Evolutionary conservation across 2,888 invertebrate species (phyloP).

Genomic region (Cylindroiulus punctatus): DNA sequence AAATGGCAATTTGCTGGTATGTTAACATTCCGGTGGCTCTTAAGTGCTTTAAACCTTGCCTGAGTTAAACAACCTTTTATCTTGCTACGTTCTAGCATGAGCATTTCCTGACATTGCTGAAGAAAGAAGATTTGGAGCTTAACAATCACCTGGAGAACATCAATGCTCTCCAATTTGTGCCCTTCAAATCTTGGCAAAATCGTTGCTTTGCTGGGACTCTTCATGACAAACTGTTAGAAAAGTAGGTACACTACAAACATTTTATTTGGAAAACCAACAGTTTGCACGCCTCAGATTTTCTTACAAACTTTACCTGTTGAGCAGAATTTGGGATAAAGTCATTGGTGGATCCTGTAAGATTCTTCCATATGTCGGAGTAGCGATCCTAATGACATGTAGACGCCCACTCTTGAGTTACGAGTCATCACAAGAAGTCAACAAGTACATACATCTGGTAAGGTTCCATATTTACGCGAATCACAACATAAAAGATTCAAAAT

Average conservation of each 20-base stretch:
- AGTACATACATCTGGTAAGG: slow-evolving; percentile 75
- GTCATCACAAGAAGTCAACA: slow-evolving; percentile 72
- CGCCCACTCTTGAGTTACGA: slow-evolving; percentile 74
- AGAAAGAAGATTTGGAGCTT: slow-evolving; percentile 80
- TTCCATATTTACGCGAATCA: neutral
- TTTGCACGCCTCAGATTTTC: neutral
- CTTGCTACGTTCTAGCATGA: slow-evolving; percentile 60
- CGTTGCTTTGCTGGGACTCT: slow-evolving; percentile 85
- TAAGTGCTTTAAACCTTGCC: neutral
- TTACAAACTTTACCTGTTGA: slow-evolving; percentile 62
- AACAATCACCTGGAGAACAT: slow-evolving; percentile 76
- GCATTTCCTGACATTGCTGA: slow-evolving; percentile 67
- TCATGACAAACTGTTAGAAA: slow-evolving; percentile 79
- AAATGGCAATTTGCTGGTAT: slow-evolving; percentile 60
- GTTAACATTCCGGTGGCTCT: neutral
- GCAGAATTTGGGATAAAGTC: slow-evolving; percentile 88
- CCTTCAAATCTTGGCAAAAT: slow-evolving; percentile 81
- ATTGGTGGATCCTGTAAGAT: slow-evolving; percentile 86
- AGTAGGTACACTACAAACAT: slow-evolving; percentile 68
- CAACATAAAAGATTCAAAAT: no score
- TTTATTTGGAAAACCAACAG: neutral
- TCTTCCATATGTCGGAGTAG: slow-evolving; percentile 80
- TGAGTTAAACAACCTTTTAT: slow-evolving; percentile 59
- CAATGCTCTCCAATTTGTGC: slow-evolving; percentile 73
- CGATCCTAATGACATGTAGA: slow-evolving; percentile 77